A percentile compares a stretch with the other conserved stretches of the same genome.
phyloP scores from a whole-genome alignment of 2,888 invertebrate genomes.

The Halictus quadricinctus region DNA sequence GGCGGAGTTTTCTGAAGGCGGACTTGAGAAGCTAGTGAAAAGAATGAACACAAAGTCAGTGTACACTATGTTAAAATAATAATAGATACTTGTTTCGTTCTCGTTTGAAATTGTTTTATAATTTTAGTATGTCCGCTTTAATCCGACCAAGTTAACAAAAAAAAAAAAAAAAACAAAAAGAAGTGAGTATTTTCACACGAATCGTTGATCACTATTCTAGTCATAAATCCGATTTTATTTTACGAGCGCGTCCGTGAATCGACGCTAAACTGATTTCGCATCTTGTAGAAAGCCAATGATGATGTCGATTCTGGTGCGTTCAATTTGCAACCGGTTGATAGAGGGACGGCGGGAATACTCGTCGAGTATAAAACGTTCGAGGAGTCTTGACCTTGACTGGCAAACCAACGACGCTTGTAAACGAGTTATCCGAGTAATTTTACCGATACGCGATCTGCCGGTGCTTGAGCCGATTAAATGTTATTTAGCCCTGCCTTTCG shows the following conservation, averaged over 20 bases:
- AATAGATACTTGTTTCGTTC: not conserved
- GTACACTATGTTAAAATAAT: too few species aligned
- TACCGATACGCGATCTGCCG: not conserved
- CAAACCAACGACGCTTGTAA: not conserved
- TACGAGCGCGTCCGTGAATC: not conserved
- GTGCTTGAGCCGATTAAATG: slow-evolving; percentile 15
- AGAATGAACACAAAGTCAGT: not conserved
- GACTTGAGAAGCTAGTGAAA: not conserved
- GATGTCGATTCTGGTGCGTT: not conserved
- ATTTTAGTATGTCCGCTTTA: not conserved
- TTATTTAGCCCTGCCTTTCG: not conserved
- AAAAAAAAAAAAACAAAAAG: too few species aligned
- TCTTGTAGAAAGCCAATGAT: not conserved
- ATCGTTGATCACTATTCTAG: not conserved
- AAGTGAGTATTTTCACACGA: not conserved
- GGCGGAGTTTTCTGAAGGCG: not conserved
- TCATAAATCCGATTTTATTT: not conserved
- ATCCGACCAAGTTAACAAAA: not conserved
- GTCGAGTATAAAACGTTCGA: not conserved
- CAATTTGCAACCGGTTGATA: not conserved
- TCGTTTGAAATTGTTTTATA: not conserved
- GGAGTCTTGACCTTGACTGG: slow-evolving; percentile 12
- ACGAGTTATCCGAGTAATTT: slow-evolving; percentile 31
- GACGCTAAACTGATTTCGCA: not conserved
- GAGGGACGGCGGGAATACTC: not conserved